Base-by-base conservation (phyloP, 2,888 invertebrate genomes). In the Epinotia nisella region DNA sequence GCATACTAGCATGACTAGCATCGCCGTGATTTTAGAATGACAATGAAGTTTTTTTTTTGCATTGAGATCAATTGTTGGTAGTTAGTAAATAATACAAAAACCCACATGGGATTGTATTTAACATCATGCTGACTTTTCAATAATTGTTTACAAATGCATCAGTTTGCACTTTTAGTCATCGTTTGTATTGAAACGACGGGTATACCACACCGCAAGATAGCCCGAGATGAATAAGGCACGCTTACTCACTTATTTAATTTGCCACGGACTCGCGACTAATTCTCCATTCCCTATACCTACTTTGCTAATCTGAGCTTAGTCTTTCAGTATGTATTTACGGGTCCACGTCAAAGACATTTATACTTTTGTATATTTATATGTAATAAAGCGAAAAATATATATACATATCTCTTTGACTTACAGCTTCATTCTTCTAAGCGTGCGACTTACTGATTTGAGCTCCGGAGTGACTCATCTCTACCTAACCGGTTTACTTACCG, bases 191-290 rank as follows among this genome's bases (percentile, higher is more conserved):
- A 55, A 66, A n/a, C 24, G 45, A 61, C 61, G 56, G 61, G 41
- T 56, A 55, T 55, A 55, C 67, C 60, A 61, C 60, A 73, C 70
- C 68, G 65, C 61, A 60, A 68, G 66, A 75, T 76, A 76, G 72
- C 65, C 68, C 69, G 75, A 75, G 81, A 83, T 84, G 83, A 85
- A 84, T 82, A 82, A 82, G 74, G 66, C 76, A 72, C 75, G 78
- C 75, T 85, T 85, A 82, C 80, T 86, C 83, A 83, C 76, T 75
- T 80, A 83, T 83, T 82, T 78, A 81, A 87, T 87, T 87, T 79
- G 81, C 78, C 78, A 81, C 82, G 79, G 77, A 66, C 61, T 59
- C 77, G 81, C 79, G 77, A 80, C 83, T 81, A 87, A 87, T 86
- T 81, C 77, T 78, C 69, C 75, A 82, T 84, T 83, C 76, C 82